These are phyloP conservation scores for Elachura formosa DNA, from an alignment of 2,113 vertebrate species.

Conservation along the genomic window DNA sequence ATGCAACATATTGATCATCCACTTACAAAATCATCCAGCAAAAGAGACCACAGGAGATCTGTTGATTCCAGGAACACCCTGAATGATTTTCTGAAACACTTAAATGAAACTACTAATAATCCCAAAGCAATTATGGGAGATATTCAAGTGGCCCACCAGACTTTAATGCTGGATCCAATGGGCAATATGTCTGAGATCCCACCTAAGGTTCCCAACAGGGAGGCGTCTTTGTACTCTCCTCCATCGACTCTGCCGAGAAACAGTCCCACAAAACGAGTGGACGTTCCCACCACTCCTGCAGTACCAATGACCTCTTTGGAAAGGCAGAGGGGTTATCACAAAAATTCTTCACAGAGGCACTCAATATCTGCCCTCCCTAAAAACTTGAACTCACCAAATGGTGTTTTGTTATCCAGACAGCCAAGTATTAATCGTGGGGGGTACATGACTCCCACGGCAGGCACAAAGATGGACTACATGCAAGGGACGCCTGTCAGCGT, in stretches of 20 bases:
- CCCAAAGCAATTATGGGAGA: slow-evolving; percentile 90
- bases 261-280: slow-evolving; percentile 95
- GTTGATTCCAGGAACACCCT: slow-evolving; percentile 95
- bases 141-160: slow-evolving; percentile 84
- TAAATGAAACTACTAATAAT: slow-evolving; percentile 85
- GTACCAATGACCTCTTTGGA: slow-evolving; percentile 92
- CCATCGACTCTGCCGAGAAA: slow-evolving; percentile 93
- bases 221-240: slow-evolving; percentile 93
- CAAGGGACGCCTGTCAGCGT: slow-evolving; percentile 84
- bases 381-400: slow-evolving; percentile 87
- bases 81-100: slow-evolving; percentile 95
- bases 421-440: slow-evolving; percentile 91
- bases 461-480: slow-evolving; percentile 91
- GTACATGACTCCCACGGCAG: slow-evolving; percentile 84
- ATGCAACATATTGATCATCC: slow-evolving; percentile 80
- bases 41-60: slow-evolving; percentile 89
- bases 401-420: slow-evolving; percentile 91
- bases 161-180: slow-evolving; percentile 91
- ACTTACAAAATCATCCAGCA: slow-evolving; percentile 78
- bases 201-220: slow-evolving; percentile 92
- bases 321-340: slow-evolving; percentile 89
- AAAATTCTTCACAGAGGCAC: slow-evolving; percentile 93
- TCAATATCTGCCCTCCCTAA: slow-evolving; percentile 93
- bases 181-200: slow-evolving; percentile 89
- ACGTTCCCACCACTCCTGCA: slow-evolving; percentile 87